These are phyloP conservation scores for Coracopsis vasa DNA, from an alignment of 2,113 vertebrate species.

Conservation along the genomic window DNA sequence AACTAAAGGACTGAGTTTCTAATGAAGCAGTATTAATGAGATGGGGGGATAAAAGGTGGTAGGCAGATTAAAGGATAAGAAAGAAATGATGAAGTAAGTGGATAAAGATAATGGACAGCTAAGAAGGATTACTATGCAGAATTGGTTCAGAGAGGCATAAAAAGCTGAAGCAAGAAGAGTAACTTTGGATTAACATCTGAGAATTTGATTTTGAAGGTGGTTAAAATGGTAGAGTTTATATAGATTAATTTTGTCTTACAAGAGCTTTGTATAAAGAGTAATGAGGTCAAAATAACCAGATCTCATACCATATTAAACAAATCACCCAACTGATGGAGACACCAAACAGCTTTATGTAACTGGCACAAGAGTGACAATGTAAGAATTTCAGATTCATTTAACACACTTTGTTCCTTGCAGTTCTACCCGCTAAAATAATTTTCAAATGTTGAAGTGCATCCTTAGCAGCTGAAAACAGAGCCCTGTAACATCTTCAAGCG, in stretches of 20 bases:
- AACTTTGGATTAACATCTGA: constrained; percentile 26
- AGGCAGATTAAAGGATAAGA: constrained; percentile 48
- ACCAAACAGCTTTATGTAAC: neutral
- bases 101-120: constrained; percentile 23
- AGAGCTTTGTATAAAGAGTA: neutral
- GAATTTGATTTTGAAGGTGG: neutral
- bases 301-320: neutral
- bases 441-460: neutral
- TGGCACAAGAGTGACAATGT: neutral
- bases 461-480: neutral
- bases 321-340: neutral
- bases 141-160: neutral
- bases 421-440: neutral
- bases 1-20: neutral
- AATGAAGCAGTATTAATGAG: neutral
- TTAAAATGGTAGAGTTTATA: neutral
- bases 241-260: neutral
- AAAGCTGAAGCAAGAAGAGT: neutral
- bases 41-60: neutral
- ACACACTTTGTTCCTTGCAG: neutral
- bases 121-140: constrained; percentile 5
- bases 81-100: constrained; percentile 25
- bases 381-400: neutral
- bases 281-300: neutral
- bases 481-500: neutral